A percentile compares a stretch with the other conserved stretches of the same genome.
Evolutionary conservation across 2,797 vertebrate genomes (phyloP).

Genomic region (Crotalus adamanteus): DNA sequence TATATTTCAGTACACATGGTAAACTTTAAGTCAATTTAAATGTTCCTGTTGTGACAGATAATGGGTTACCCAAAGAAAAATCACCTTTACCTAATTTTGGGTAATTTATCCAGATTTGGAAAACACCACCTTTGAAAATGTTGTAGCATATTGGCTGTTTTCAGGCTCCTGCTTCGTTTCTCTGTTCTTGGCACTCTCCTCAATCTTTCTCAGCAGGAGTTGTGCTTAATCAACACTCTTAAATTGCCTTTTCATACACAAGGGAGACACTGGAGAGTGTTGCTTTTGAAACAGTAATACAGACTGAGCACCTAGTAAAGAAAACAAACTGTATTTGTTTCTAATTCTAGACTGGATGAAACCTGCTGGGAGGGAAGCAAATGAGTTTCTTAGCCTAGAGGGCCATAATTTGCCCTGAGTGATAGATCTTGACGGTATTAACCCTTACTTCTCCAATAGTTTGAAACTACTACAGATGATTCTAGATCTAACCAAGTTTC

Average conservation of each 20-base stretch:
- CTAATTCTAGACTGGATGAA: not conserved
- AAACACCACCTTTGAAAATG: not conserved
- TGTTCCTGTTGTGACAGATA: not conserved
- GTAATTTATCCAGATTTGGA: not conserved
- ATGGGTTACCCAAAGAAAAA: not conserved
- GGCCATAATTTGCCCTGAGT: not conserved
- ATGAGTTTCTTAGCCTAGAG: not conserved
- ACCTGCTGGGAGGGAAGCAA: not conserved
- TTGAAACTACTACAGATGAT: not conserved
- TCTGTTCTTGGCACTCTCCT: not conserved
- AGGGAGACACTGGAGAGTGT: not conserved
- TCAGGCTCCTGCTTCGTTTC: not conserved
- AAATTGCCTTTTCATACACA: conserved; percentile 8
- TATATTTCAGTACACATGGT: not conserved
- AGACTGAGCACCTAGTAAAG: not conserved
- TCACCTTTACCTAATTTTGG: not conserved
- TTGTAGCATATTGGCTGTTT: not conserved
- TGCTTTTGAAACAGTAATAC: not conserved
- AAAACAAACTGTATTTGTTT: not conserved
- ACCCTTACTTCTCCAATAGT: not conserved
- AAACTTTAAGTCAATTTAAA: not conserved
- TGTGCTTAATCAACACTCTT: conserved; percentile 10
- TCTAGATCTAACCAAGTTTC: not conserved
- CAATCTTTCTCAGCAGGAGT: not conserved
- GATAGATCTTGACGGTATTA: not conserved